Percentiles rank a stretch among this genome's conserved stretches.
These are phyloP conservation scores for Acanthosepion pharaonis DNA, from an alignment of 2,888 invertebrate species.

Conservation along the genomic window DNA sequence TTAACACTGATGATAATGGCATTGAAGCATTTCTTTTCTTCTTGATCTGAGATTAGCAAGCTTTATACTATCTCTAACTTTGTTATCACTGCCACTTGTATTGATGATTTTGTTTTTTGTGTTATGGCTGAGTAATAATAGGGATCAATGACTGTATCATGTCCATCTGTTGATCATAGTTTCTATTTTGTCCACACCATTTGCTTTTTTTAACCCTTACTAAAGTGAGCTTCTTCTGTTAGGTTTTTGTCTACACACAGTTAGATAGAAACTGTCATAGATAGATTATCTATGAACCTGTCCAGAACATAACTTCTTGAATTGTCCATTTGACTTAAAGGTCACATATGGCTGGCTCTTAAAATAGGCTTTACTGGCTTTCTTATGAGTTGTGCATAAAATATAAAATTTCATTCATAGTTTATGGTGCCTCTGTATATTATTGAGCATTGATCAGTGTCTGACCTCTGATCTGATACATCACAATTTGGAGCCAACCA, in stretches of 20 bases:
- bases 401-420: constrained; percentile 17
- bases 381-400: constrained; percentile 23
- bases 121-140: neutral
- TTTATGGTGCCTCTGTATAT: neutral
- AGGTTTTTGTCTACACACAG: neutral
- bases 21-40: too few species aligned
- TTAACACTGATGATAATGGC: too few species aligned
- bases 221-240: neutral
- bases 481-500: constrained; percentile 5
- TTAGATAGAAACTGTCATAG: neutral
- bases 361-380: constrained; percentile 21
- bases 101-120: neutral
- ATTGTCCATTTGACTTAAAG: constrained; percentile 33
- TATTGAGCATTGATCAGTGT: constrained; percentile 21
- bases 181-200: neutral
- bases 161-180: neutral
- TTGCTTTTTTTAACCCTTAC: neutral
- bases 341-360: constrained; percentile 1
- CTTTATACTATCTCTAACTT: neutral
- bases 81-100: neutral
- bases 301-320: constrained; percentile 14
- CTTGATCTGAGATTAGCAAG: too few species aligned
- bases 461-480: constrained; percentile 33
- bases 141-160: neutral
- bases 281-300: constrained; percentile 17